Percentiles rank a stretch among this genome's conserved stretches.
These are phyloP conservation scores for Cerastoderma edule DNA, from an alignment of 2,888 invertebrate genomes.

Conservation along the genomic window DNA sequence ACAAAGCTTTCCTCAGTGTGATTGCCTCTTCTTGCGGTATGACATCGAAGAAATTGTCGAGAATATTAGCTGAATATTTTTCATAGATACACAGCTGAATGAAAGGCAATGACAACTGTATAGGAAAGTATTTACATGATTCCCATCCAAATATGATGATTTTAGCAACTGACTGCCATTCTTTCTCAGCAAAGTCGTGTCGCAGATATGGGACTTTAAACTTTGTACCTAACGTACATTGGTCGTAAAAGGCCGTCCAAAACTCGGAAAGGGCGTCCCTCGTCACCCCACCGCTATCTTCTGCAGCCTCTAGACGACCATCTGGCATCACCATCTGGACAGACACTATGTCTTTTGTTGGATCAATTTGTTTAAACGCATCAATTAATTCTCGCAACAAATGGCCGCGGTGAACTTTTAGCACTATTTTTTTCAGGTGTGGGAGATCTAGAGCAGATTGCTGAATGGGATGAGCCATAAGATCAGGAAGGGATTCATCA, in stretches of 20 bases:
- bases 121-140: constrained; percentile 38
- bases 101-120: constrained; percentile 36
- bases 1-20: constrained; percentile 30
- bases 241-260: constrained; percentile 41
- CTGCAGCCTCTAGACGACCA: constrained; percentile 39
- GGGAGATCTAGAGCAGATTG: constrained; percentile 5
- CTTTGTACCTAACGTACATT: constrained; percentile 38
- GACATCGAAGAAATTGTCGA: constrained; percentile 36
- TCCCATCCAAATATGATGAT: constrained; percentile 53
- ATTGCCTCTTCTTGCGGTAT: constrained; percentile 34
- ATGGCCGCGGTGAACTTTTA: constrained; percentile 38
- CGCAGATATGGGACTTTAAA: constrained; percentile 46
- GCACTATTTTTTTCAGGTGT: constrained; percentile 9
- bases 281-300: constrained; percentile 46
- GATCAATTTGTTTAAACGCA: constrained; percentile 28
- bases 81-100: constrained; percentile 42
- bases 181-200: constrained; percentile 48
- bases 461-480: neutral
- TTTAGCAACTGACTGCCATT: constrained; percentile 52
- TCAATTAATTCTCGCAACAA: constrained; percentile 30
- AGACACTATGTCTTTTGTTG: constrained; percentile 22
- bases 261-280: constrained; percentile 49
- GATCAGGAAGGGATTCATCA: constrained; percentile 19
- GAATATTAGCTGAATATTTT: constrained; percentile 17
- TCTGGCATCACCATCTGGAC: constrained; percentile 49